These are phyloP conservation scores for Trialeurodes vaporariorum DNA, from an alignment of 1,140 invertebrate species.

Conservation along the genomic window DNA sequence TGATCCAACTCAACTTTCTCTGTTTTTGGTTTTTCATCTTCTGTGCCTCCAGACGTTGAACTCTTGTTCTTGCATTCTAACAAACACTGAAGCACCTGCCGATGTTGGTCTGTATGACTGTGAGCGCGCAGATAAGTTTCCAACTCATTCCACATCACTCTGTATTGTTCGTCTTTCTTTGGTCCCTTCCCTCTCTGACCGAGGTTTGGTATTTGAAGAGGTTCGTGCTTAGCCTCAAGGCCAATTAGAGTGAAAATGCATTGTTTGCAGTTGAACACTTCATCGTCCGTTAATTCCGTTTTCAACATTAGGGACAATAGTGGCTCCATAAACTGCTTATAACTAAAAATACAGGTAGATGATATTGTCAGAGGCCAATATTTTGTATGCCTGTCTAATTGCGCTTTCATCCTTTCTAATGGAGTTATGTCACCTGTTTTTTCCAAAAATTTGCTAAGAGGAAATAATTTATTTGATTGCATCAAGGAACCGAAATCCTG, in stretches of 20 bases:
- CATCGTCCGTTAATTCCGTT: conserved; percentile 69
- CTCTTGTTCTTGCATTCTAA: conserved; percentile 58
- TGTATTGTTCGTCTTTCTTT: conserved; percentile 75
- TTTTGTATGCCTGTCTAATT: conserved; percentile 63
- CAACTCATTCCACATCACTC: conserved; percentile 76
- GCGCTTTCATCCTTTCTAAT: conserved; percentile 48
- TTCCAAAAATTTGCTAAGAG: conserved; percentile 37
- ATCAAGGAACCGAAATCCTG: conserved; percentile 84
- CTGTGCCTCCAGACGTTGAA: conserved; percentile 35
- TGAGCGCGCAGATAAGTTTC: conserved; percentile 72
- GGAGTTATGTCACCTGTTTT: conserved; percentile 28
- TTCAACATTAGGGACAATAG: conserved; percentile 66
- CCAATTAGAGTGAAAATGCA: conserved; percentile 69
- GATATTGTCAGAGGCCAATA: conserved; percentile 91
- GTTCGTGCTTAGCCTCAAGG: conserved; percentile 72
- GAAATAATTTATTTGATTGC: conserved; percentile 67
- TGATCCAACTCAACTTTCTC: conserved; percentile 53
- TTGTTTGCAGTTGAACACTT: conserved; percentile 78
- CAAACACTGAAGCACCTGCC: conserved; percentile 68
- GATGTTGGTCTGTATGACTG: conserved; percentile 54
- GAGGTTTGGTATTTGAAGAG: conserved; percentile 49
- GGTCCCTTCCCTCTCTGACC: conserved; percentile 38
- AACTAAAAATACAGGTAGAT: conserved; percentile 79
- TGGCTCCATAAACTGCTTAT: conserved; percentile 68
- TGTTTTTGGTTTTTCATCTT: conserved; percentile 36